phyloP scores from a whole-genome alignment of 2,113 vertebrate species.

The Dascyllus trimaculatus region DNA sequence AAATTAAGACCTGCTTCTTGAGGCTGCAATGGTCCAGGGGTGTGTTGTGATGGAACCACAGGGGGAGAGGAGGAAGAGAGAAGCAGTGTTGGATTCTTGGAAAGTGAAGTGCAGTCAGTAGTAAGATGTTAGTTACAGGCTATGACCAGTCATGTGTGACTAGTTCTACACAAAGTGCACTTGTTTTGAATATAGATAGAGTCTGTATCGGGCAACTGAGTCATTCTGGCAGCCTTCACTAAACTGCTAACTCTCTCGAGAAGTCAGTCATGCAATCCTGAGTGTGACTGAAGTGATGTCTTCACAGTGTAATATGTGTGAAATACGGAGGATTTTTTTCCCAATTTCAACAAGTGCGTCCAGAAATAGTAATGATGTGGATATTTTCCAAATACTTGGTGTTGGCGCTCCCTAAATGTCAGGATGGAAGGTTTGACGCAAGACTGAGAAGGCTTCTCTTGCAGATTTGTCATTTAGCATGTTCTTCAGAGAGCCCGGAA shows the following conservation, averaged over 20 bases:
- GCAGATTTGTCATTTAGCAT: background rate
- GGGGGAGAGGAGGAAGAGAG: background rate
- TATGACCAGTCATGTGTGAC: background rate
- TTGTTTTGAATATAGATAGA: conserved; percentile 16
- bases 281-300: background rate
- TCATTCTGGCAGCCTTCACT: conserved; percentile 19
- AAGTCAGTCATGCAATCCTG: background rate
- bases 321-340: background rate
- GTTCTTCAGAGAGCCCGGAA: background rate
- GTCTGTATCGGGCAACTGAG: conserved; percentile 1
- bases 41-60: background rate
- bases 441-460: background rate
- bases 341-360: background rate
- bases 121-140: background rate
- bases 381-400: background rate
- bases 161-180: background rate
- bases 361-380: background rate
- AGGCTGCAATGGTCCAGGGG: background rate
- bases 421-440: background rate
- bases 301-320: background rate
- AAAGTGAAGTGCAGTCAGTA: background rate
- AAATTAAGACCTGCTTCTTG: conserved; percentile 38
- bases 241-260: background rate
- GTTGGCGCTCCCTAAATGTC: background rate
- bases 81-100: background rate